These are phyloP conservation scores for Notechis scutatus DNA, from an alignment of 2,113 vertebrate species.

Conservation along the genomic window DNA sequence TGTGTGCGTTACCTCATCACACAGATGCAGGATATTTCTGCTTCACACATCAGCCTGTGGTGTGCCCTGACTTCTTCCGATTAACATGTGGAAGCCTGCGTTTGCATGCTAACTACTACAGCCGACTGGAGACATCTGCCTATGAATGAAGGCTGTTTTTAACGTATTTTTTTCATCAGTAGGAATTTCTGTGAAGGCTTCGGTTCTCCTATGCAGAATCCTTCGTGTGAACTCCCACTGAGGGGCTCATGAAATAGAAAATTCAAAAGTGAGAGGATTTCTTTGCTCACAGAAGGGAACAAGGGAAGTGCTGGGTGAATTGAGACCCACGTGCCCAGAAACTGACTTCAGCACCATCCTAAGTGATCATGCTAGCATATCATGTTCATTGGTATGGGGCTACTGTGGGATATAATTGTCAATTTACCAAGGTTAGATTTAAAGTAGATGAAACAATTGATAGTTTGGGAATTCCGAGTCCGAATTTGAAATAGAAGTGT, in stretches of 20 bases:
- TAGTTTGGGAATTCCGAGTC: not conserved
- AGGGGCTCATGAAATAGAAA: not conserved
- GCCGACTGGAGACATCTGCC: not conserved
- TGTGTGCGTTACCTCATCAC: constrained; percentile 1
- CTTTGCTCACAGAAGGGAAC: not conserved
- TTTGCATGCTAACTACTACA: not conserved
- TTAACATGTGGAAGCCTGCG: constrained; percentile 6
- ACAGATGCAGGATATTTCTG: not conserved
- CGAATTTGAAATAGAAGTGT: not conserved
- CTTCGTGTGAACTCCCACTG: not conserved
- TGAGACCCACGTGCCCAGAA: not conserved
- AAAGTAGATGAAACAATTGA: not conserved
- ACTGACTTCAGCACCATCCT: too few species aligned
- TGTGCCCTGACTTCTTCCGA: not conserved
- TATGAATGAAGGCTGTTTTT: not conserved
- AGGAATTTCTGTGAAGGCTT: not conserved
- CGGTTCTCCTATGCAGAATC: not conserved
- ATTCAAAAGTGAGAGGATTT: not conserved
- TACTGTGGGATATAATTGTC: not conserved
- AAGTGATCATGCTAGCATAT: not conserved
- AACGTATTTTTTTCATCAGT: not conserved
- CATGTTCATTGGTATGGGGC: not conserved
- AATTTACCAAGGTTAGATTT: not conserved
- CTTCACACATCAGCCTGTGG: not conserved
- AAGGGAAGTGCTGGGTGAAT: not conserved